Base-by-base conservation (phyloP, 2,888 invertebrate genomes). In the Frankliniella intonsa region DNA sequence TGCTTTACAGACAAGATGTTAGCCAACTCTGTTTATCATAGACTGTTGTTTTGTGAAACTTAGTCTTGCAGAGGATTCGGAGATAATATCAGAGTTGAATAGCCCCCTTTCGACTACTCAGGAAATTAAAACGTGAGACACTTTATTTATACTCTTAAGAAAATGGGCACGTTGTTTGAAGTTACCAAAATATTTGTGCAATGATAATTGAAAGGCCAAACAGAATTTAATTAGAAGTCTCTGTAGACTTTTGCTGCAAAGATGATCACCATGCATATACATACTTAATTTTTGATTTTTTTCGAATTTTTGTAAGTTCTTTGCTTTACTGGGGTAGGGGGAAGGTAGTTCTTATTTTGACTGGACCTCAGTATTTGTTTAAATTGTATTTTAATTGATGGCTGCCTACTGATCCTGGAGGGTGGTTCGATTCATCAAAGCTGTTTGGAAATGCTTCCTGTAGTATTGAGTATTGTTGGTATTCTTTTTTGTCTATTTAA, bases 121-220 rank as follows among this genome's bases (percentile, higher is more conserved):
- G 62, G 5, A 0, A 14, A 62, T 62, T 17, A 9, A 76, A 25
- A 8, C 3, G 25, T 25, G 12, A 12, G 22, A 76, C 1, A 11
- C 3, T n/a, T 12, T 0, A 12, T n/a, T 12, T 0, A 12, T 12
- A 25, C 12, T 25, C 25, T 76, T n/a, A 12, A 76, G 25, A 22
- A 12, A 2, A 25, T 8, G n/a, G 25, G 25, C 69, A 22, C 25
- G 12, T 22, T 76, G 1, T 25, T 10, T 38, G 12, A 76, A 76
- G 69, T 76, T 76, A 76, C 69, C 69, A 76, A 25, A 76, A 76
- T 76, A 12, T 25, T 76, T 76, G 25, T 76, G 11, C 69, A 25
- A 12, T 25, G 69, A 76, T 22, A 76, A 76, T 17, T 5, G 17
- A n/a, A 62, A 62, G 5, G 62, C 62, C 62, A 62, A 38, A 38